These are phyloP conservation scores for Cephus pygmeus DNA, from an alignment of 2,888 invertebrate species.

Conservation along the genomic window DNA sequence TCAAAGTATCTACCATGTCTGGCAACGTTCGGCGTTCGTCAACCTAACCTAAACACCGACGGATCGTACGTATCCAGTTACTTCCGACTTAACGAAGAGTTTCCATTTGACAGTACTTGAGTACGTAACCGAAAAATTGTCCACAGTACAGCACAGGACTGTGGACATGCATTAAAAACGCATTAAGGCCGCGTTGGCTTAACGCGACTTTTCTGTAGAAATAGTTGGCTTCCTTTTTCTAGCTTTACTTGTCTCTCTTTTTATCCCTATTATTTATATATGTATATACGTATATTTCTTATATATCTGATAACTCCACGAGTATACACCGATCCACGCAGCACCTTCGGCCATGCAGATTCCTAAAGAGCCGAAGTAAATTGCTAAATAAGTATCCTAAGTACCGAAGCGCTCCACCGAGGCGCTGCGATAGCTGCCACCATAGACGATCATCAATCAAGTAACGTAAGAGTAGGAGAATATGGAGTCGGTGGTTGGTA, in stretches of 20 bases:
- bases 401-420: not conserved
- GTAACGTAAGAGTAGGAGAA: not conserved
- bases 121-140: slow-evolving; percentile 1
- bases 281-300: not conserved
- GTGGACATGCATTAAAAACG: slow-evolving; percentile 43
- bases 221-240: not conserved
- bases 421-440: not conserved
- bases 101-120: not conserved
- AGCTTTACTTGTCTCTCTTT: slow-evolving; percentile 25
- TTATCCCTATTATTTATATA: not conserved
- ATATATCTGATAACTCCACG: not conserved
- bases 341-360: slow-evolving; percentile 44
- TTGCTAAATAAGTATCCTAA: slow-evolving; percentile 16
- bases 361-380: slow-evolving; percentile 43
- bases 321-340: slow-evolving; percentile 16
- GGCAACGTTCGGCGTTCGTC: not conserved
- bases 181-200: slow-evolving; percentile 40
- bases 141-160: slow-evolving; percentile 6
- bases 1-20: not conserved
- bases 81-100: not conserved
- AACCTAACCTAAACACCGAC: not conserved
- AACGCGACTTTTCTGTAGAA: slow-evolving; percentile 1
- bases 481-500: not conserved
- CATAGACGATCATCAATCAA: not conserved
- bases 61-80: not conserved